phyloP scores from a whole-genome alignment of 1,140 invertebrate genomes.

The Heliothis virescens region DNA sequence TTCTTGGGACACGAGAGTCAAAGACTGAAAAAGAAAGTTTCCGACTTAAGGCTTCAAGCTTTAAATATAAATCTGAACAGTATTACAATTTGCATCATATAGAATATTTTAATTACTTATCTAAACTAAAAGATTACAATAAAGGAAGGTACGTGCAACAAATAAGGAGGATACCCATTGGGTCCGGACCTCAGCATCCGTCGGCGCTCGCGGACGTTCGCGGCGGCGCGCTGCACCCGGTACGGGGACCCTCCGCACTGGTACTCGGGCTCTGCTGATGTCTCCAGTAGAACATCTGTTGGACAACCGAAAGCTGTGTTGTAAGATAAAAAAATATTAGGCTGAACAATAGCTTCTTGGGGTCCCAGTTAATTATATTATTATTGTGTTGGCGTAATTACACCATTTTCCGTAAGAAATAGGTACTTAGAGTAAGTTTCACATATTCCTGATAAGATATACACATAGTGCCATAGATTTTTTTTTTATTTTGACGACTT shows the following conservation, averaged over 20 bases:
- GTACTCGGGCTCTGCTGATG: slow-evolving; percentile 75
- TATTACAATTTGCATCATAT: background rate
- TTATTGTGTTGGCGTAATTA: too few relatives aligned
- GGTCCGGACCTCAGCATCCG: slow-evolving; percentile 97
- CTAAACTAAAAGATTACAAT: background rate
- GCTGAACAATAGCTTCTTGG: background rate
- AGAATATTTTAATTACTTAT: background rate
- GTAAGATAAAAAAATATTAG: background rate
- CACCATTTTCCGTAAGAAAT: too few relatives aligned
- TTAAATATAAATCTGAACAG: too few relatives aligned
- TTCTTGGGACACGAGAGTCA: background rate
- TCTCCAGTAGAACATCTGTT: slow-evolving; percentile 76
- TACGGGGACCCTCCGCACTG: slow-evolving; percentile 91
- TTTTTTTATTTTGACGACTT: too few relatives aligned
- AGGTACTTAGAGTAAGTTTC: too few relatives aligned
- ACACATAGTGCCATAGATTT: too few relatives aligned
- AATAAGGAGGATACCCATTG: slow-evolving; percentile 87
- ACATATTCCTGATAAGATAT: too few relatives aligned
- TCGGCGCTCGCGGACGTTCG: slow-evolving; percentile 97
- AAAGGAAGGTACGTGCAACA: slow-evolving; percentile 49
- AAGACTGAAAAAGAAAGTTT: background rate
- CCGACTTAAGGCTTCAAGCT: too few relatives aligned
- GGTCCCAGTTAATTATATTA: too few relatives aligned
- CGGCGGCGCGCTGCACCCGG: slow-evolving; percentile 95
- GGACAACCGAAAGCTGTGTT: background rate